Conservation (phyloP, 2,888 invertebrate genomes). For the Eilema griseolum region DNA sequence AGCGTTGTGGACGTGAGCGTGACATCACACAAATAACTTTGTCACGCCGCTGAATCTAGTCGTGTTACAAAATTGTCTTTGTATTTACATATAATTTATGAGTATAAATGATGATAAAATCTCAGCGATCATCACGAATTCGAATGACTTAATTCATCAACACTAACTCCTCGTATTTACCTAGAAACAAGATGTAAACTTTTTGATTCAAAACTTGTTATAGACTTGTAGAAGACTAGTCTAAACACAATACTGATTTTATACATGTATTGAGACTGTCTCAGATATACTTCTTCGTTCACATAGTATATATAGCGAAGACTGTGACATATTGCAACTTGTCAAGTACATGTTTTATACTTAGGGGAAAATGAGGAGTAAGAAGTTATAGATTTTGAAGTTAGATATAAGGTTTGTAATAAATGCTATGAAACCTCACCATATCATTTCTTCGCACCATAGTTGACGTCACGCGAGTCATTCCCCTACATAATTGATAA, state of each 20-base stretch:
- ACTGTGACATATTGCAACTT: too few species aligned
- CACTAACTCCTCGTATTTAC: too few species aligned
- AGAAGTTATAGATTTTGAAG: background rate
- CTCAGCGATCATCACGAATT: background rate
- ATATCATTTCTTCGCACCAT: background rate
- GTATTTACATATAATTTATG: slow-evolving; percentile 21
- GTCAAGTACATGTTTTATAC: too few species aligned
- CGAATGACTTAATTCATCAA: background rate
- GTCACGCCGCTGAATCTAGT: slow-evolving; percentile 39
- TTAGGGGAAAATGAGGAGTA: too few species aligned
- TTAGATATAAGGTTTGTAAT: background rate
- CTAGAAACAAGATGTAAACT: too few species aligned
- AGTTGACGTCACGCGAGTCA: background rate
- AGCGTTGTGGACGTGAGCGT: slow-evolving; percentile 35
- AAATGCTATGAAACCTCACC: background rate
- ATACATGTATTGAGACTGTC: too few species aligned
- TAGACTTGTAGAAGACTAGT: too few species aligned
- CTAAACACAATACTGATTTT: too few species aligned
- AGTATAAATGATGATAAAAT: background rate
- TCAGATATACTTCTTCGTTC: too few species aligned
- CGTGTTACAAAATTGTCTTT: slow-evolving; percentile 19
- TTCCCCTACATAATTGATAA: too few species aligned
- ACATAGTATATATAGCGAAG: too few species aligned
- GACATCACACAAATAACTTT: slow-evolving; percentile 53
- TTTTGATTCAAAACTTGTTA: too few species aligned